These are phyloP conservation scores for Eutolmus rufibarbis DNA, from an alignment of 2,888 invertebrate species.

Conservation along the genomic window DNA sequence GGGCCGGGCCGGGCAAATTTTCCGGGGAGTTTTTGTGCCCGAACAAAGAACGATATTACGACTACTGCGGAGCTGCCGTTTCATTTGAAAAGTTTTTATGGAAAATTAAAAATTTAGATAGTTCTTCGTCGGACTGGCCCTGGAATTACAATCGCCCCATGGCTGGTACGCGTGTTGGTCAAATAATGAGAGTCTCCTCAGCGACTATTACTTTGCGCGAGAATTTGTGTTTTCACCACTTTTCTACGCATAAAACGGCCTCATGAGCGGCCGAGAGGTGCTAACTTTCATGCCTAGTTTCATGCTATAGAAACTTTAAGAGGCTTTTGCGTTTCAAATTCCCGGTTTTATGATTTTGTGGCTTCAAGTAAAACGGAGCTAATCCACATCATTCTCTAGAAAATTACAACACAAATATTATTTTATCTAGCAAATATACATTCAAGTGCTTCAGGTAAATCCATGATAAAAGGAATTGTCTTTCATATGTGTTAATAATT, in stretches of 20 bases:
- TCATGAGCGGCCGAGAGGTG: not conserved
- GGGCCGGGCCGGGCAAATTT: not conserved
- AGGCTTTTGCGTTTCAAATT: not conserved
- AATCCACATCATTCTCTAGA: not conserved
- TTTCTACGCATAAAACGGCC: not conserved
- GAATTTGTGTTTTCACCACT: not conserved
- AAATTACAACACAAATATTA: not conserved
- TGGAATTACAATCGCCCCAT: not conserved
- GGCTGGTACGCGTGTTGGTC: not conserved
- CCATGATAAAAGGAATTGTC: not conserved
- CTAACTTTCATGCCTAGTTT: not conserved
- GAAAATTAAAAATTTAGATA: slow-evolving; percentile 27
- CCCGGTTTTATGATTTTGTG: not conserved
- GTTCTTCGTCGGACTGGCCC: not conserved
- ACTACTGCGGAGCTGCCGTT: not conserved
- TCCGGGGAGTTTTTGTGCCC: not conserved
- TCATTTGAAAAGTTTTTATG: slow-evolving; percentile 29
- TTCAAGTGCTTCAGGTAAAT: not conserved
- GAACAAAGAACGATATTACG: slow-evolving; percentile 3
- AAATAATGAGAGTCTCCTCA: not conserved
- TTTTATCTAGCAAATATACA: not conserved
- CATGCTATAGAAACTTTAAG: not conserved
- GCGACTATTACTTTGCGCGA: not conserved
- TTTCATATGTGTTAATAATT: not conserved
- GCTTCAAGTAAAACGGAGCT: not conserved